A percentile compares a stretch with the other conserved stretches of the same genome.
phyloP scores from a whole-genome alignment of 2,797 vertebrate genomes.

The Channallabes apus region DNA sequence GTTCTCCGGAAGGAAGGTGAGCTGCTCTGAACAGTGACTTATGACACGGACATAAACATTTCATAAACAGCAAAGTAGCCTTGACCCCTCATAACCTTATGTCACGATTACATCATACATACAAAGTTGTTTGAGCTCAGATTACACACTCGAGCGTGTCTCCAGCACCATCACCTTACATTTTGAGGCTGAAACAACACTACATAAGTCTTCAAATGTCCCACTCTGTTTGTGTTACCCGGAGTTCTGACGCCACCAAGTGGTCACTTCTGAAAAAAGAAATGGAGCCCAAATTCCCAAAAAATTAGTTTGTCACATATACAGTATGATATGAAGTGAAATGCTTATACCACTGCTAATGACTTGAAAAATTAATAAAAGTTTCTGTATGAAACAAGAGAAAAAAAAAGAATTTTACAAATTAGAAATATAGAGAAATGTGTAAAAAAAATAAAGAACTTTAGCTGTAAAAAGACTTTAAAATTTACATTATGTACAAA shows the following conservation, averaged over 20 bases:
- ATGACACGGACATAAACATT: background rate
- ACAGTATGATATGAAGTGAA: too few species aligned
- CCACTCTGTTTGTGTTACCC: background rate
- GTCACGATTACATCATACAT: background rate
- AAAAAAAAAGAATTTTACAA: too few species aligned
- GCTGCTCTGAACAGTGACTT: background rate
- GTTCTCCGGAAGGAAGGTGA: conserved; percentile 90
- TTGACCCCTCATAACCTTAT: background rate
- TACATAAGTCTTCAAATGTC: background rate
- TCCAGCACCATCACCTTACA: background rate
- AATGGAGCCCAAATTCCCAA: background rate
- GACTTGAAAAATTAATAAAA: too few species aligned
- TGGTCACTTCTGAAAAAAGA: background rate
- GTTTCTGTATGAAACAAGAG: too few species aligned
- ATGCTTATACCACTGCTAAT: too few species aligned
- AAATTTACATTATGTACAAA: too few species aligned
- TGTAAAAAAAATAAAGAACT: too few species aligned
- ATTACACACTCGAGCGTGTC: background rate
- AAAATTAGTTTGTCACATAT: too few species aligned
- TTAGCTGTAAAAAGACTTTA: too few species aligned
- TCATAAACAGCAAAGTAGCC: background rate
- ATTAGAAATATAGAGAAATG: too few species aligned
- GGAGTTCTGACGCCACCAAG: conserved; percentile 21
- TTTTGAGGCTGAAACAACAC: background rate
- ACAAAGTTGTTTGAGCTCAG: background rate